Percentiles rank a stretch among this genome's conserved stretches.
Conservation (phyloP, 1,140 invertebrate genomes). For the Drosophila micromelanica region DNA sequence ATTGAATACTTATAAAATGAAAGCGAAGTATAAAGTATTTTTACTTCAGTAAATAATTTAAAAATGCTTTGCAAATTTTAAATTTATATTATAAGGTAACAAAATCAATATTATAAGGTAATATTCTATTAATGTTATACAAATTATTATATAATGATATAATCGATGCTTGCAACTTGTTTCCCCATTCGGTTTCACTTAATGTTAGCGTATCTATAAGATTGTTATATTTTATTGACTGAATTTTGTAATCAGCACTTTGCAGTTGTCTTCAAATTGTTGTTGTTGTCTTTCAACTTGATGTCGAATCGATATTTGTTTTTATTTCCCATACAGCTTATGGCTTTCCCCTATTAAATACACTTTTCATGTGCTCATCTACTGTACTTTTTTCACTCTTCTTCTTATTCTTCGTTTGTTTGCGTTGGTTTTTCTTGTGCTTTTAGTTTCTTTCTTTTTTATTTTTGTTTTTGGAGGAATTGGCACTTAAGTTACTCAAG, state of each 20-base stretch:
- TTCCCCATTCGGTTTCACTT: not conserved
- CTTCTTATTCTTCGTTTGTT: not conserved
- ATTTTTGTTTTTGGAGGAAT: slow-evolving; percentile 62
- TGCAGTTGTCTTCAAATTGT: slow-evolving; percentile 29
- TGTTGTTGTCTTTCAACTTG: slow-evolving; percentile 49
- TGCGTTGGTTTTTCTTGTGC: too few relatives aligned
- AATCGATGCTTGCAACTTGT: too few relatives aligned
- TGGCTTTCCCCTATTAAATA: slow-evolving; percentile 25
- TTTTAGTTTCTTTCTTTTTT: slow-evolving; percentile 15
- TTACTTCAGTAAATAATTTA: too few relatives aligned
- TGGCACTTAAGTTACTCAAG: slow-evolving; percentile 83
- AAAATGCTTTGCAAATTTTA: not conserved
- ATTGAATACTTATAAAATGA: too few relatives aligned
- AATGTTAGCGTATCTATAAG: not conserved
- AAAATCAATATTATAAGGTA: too few relatives aligned
- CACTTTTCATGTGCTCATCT: slow-evolving; percentile 37
- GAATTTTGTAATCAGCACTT: slow-evolving; percentile 27
- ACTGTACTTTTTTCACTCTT: slow-evolving; percentile 36
- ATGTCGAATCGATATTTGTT: slow-evolving; percentile 58
- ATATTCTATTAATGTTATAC: too few relatives aligned
- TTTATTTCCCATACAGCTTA: slow-evolving; percentile 33
- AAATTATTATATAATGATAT: too few relatives aligned
- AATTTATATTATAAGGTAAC: too few relatives aligned
- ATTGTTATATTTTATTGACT: slow-evolving; percentile 1
- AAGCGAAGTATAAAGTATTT: too few relatives aligned